Evolutionary conservation across 2,797 vertebrate genomes (phyloP).

Genomic region (Tokudaia muenninki): DNA sequence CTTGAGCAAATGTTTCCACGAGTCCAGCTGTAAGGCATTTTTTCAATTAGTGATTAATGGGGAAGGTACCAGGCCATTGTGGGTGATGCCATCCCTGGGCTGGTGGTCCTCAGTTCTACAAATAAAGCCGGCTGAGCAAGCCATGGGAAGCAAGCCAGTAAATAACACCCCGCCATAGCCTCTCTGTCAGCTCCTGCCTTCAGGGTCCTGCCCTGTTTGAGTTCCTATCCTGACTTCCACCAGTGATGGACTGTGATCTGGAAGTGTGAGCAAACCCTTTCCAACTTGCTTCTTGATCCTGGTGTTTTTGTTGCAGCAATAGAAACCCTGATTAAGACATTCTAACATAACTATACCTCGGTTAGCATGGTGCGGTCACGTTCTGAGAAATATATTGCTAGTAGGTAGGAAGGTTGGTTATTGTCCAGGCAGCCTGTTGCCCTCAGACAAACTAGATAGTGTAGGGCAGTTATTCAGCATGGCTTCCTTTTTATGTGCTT

Average conservation of each 20-base stretch:
- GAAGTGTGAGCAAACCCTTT: background rate
- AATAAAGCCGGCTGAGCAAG: background rate
- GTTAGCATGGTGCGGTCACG: background rate
- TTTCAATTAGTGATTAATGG: background rate
- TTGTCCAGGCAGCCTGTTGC: background rate
- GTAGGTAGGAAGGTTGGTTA: background rate
- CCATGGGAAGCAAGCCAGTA: background rate
- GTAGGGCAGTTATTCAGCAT: background rate
- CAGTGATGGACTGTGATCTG: background rate
- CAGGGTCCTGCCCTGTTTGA: background rate
- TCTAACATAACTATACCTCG: background rate
- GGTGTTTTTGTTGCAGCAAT: background rate
- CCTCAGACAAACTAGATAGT: background rate
- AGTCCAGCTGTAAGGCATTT: background rate
- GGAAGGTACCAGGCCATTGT: background rate
- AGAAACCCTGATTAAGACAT: background rate
- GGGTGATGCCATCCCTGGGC: background rate
- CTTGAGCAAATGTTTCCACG: background rate
- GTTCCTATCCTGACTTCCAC: background rate
- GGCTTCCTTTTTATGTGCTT: background rate
- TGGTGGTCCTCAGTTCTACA: background rate
- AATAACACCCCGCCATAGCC: background rate
- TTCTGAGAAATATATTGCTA: background rate
- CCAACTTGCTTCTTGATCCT: background rate
- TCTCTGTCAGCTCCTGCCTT: background rate